Percentiles rank a stretch among this genome's conserved stretches.
Conservation (phyloP, 2,888 invertebrate genomes). For the Drosophila kuntzei region DNA sequence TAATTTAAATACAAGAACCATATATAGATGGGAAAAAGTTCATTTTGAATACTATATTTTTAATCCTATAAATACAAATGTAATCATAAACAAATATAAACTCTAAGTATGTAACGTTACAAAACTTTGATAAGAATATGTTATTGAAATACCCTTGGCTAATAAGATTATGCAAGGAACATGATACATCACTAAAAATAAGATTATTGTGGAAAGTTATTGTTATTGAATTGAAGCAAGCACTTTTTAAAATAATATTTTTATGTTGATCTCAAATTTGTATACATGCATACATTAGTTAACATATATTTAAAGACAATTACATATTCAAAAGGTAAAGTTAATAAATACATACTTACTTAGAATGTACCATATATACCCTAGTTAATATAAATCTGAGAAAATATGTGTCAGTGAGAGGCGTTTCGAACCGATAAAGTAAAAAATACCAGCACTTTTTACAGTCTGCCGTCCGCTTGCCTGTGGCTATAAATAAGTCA, state of each 20-base stretch:
- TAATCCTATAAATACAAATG: slow-evolving; percentile 1
- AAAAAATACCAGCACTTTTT: background rate
- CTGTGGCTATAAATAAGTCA: background rate
- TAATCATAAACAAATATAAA: background rate
- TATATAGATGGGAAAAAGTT: background rate
- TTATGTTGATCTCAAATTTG: background rate
- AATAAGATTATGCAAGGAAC: background rate
- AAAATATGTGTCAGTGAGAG: background rate
- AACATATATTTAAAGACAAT: slow-evolving; percentile 6
- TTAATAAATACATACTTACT: background rate
- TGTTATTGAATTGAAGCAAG: background rate
- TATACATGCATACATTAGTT: slow-evolving; percentile 1
- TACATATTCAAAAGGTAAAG: slow-evolving; percentile 1
- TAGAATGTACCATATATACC: slow-evolving; percentile 3
- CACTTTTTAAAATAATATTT: background rate
- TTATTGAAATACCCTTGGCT: background rate
- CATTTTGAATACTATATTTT: slow-evolving; percentile 1
- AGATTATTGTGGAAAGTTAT: background rate
- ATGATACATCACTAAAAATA: background rate
- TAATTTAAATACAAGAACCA: background rate
- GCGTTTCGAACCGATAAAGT: background rate
- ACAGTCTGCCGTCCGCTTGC: background rate
- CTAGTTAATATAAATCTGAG: background rate
- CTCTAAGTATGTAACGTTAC: background rate
- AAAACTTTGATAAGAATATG: background rate